Conservation (phyloP, 37 sponge, comb jelly and placozoan species). For the Mnemiopsis leidyi region DNA sequence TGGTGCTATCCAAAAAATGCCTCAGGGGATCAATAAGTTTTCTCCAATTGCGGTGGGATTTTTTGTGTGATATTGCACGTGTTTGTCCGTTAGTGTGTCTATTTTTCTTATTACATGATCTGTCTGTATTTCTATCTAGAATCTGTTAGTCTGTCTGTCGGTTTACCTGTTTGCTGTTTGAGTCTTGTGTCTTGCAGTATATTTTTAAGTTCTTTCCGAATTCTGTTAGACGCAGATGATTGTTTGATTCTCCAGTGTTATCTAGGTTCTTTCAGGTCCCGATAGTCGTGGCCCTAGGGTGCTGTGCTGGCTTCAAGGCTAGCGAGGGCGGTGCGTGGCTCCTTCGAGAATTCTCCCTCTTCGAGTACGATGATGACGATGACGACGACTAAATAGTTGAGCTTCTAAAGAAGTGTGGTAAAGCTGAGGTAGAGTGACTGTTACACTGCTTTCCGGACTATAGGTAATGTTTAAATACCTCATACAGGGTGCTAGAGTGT, state of each 20-base stretch:
- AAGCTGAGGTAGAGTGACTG: neutral
- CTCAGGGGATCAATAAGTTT: neutral
- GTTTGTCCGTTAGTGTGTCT: no score
- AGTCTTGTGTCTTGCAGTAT: neutral
- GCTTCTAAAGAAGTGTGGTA: neutral
- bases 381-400: slow-evolving; percentile 46
- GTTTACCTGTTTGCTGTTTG: no score
- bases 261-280: slow-evolving; percentile 18
- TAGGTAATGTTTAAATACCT: no score
- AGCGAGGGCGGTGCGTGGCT: slow-evolving; percentile 64
- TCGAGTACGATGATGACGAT: slow-evolving; percentile 62
- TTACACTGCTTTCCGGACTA: no score
- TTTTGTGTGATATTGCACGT: no score
- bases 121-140: no score
- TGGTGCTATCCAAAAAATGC: neutral
- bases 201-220: neutral
- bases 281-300: neutral
- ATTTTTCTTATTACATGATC: neutral
- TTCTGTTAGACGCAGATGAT: neutral
- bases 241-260: neutral
- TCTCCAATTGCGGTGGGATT: neutral
- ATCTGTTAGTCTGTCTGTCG: no score
- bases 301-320: slow-evolving; percentile 30
- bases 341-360: slow-evolving; percentile 56
- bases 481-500: no score